Evolutionary conservation across 2,888 invertebrate genomes (phyloP).

Genomic region (Aphrophora alni): DNA sequence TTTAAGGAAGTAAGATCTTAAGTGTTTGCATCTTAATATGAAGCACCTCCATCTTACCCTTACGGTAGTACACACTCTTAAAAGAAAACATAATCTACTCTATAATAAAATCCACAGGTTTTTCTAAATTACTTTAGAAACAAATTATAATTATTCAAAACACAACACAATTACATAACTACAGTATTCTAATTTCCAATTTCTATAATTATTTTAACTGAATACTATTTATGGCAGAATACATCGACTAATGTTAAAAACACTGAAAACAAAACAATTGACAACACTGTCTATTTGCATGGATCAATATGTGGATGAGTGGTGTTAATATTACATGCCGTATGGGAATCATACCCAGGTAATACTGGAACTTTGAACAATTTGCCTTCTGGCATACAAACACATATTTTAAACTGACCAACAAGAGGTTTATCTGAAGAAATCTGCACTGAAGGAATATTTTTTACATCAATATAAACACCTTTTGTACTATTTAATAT

Average conservation of each 20-base stretch:
- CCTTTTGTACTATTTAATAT: conserved; percentile 66
- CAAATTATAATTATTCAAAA: too few relatives aligned
- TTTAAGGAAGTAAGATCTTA: too few relatives aligned
- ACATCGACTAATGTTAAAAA: neutral
- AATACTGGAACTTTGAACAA: conserved; percentile 79
- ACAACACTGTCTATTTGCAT: conserved; percentile 10
- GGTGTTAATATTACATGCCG: conserved; percentile 50
- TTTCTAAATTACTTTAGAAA: too few relatives aligned
- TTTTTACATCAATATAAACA: conserved; percentile 72
- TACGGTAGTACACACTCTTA: too few relatives aligned
- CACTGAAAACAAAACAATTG: neutral
- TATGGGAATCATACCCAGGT: conserved; percentile 57
- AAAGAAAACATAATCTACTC: too few relatives aligned
- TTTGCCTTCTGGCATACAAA: conserved; percentile 89
- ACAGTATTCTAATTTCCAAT: neutral
- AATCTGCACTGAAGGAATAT: conserved; percentile 70
- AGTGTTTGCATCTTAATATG: too few relatives aligned
- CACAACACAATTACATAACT: neutral
- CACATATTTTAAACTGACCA: conserved; percentile 82
- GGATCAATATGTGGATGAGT: conserved; percentile 23
- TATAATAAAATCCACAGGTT: too few relatives aligned
- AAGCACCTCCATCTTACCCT: too few relatives aligned
- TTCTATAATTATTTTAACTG: neutral
- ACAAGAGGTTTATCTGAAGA: conserved; percentile 54
- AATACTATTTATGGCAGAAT: neutral